phyloP scores from a whole-genome alignment of 92 coral and sea anemone genomes.

The Umimayanthus kanabou region DNA sequence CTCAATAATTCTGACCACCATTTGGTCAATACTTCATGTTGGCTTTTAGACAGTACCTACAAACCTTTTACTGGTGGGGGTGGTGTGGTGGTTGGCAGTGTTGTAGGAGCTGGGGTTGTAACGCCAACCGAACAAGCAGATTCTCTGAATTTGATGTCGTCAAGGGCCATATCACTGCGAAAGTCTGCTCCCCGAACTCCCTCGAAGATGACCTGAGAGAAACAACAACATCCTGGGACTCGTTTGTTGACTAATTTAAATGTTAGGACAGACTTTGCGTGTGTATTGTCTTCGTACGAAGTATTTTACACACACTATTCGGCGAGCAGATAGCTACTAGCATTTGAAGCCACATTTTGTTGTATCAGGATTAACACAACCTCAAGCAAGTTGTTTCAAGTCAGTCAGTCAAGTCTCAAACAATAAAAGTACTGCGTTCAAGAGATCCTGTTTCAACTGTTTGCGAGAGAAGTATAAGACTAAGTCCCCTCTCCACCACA shows the following conservation, averaged over 20 bases:
- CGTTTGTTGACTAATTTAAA: neutral
- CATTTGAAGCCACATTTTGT: neutral
- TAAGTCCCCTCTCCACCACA: too few relatives aligned
- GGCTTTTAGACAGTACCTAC: neutral
- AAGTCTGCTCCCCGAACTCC: slow-evolving; percentile 40
- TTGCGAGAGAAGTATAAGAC: too few relatives aligned
- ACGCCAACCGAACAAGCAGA: neutral
- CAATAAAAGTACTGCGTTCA: too few relatives aligned
- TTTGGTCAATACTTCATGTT: neutral
- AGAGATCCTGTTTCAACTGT: too few relatives aligned
- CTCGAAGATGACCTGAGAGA: slow-evolving; percentile 20
- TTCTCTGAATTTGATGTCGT: slow-evolving; percentile 31
- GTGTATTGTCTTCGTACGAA: too few relatives aligned
- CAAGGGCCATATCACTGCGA: slow-evolving; percentile 44
- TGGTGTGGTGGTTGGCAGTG: slow-evolving; percentile 24
- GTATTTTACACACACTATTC: neutral
- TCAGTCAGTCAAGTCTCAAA: too few relatives aligned
- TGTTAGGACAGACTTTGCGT: neutral
- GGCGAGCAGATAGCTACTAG: neutral
- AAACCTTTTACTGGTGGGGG: slow-evolving; percentile 38
- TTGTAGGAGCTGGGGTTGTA: slow-evolving; percentile 20
- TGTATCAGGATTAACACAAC: too few relatives aligned
- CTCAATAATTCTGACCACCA: too few relatives aligned
- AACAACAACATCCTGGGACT: neutral
- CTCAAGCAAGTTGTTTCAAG: too few relatives aligned